These are phyloP conservation scores for Sycophila texana DNA, from an alignment of 2,888 invertebrate species.

Conservation along the genomic window DNA sequence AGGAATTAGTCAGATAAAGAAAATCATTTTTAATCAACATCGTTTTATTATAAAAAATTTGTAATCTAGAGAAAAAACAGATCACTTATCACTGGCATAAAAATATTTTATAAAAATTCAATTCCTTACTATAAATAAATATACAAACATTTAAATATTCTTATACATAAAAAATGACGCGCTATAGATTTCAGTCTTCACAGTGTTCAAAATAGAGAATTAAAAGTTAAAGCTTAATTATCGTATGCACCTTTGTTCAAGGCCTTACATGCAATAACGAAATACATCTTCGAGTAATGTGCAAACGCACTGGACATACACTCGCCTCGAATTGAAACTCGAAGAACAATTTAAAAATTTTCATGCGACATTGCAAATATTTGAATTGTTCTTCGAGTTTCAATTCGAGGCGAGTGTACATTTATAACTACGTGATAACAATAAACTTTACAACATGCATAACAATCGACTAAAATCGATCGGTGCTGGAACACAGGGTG, in stretches of 20 bases:
- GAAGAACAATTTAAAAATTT: too few relatives aligned
- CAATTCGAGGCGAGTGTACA: too few relatives aligned
- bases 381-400: too few relatives aligned
- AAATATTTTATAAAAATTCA: conserved; percentile 23
- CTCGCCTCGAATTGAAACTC: too few relatives aligned
- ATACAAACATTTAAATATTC: conserved; percentile 1
- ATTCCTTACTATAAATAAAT: conserved; percentile 40
- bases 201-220: conserved; percentile 19
- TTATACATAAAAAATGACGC: conserved; percentile 6
- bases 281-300: too few relatives aligned
- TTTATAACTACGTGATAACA: too few relatives aligned
- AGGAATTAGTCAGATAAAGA: background rate
- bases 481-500: background rate
- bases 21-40: background rate
- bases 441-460: too few relatives aligned
- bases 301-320: too few relatives aligned
- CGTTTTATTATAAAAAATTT: conserved; percentile 43
- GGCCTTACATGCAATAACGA: too few relatives aligned
- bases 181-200: conserved; percentile 25
- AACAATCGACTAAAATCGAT: background rate
- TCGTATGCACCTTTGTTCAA: background rate
- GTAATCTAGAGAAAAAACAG: conserved; percentile 33
- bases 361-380: too few relatives aligned
- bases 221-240: conserved; percentile 8
- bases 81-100: conserved; percentile 25